Evolutionary conservation across 2,888 invertebrate genomes (phyloP), one percentile per base, ranked within the genome.

Genomic region (Leptothorax acervorum): DNA sequence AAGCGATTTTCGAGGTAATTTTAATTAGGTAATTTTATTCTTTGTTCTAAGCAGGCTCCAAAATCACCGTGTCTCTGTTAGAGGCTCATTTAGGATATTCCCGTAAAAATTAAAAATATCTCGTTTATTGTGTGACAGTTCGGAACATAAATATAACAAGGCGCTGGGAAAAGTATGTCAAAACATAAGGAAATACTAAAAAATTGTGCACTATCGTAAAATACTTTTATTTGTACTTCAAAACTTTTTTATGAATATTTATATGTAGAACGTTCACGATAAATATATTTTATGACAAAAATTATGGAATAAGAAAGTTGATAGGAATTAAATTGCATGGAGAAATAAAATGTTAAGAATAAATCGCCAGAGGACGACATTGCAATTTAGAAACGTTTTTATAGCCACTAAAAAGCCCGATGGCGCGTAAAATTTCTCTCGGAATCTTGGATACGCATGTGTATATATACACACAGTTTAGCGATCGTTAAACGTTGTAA

Each of bases 401-500:
- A 48, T 3, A 48, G 48, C 18, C 39, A 28, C 8, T 60, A 23
- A 60, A 70, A 55, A 23, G 3, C 12, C 45, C 23, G 18, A 4
- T 48, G 48, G n/a, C 35, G 35, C 23, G 28, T 73, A 73, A 73
- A 60, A 39, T 81, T 73, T 60, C 48, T 48, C 48, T 12, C 18
- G 42, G 53, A 53, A 76, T 65, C 60, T 79, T 57, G 35, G 45
- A 70, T 35, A 42, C 35, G 35, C 45, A 31, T 48, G 35, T 23
- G 23, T 35, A 60, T 39, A 35, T 35, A 60, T 39, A 81, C 60
- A 71, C 12, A 48, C 23, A 60, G 42, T 55, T 68, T 70, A 70
- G 18, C 60, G 71, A 28, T 60, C 60, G 48, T 73, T 35, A 81
- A 81, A 60, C 18, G 68, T 45, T 51, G 70, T 18, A 60, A 71